These are phyloP conservation scores for Malacoraja senta DNA, from an alignment of 2,797 vertebrate species.

Conservation along the genomic window DNA sequence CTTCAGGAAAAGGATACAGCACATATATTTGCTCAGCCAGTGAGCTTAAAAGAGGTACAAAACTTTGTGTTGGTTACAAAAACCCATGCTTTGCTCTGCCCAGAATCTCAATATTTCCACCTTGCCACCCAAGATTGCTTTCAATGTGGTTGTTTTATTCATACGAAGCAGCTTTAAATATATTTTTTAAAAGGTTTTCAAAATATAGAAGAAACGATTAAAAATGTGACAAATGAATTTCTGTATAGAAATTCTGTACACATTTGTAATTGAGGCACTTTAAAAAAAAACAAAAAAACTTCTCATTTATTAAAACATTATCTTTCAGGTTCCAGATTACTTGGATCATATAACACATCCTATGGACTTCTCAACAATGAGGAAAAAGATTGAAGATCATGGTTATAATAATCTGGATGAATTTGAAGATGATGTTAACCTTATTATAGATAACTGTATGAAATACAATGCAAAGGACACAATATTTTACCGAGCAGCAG, in stretches of 20 bases:
- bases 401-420: constrained; percentile 77
- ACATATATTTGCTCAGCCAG: constrained; percentile 84
- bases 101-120: not conserved
- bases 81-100: not conserved
- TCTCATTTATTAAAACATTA: not conserved
- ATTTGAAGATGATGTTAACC: constrained; percentile 89
- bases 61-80: not conserved
- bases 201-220: too few species aligned
- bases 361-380: constrained; percentile 95
- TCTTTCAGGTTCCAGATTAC: constrained; percentile 87
- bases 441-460: constrained; percentile 90
- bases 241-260: not conserved
- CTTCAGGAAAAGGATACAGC: constrained; percentile 88
- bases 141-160: not conserved
- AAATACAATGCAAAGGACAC: constrained; percentile 97
- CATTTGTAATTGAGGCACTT: not conserved
- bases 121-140: not conserved
- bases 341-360: constrained; percentile 85
- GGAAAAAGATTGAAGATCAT: constrained; percentile 77
- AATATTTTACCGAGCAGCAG: constrained; percentile 85
- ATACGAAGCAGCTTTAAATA: too few species aligned
- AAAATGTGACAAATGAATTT: too few species aligned
- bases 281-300: not conserved
- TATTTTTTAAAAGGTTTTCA: too few species aligned
- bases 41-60: constrained; percentile 80